These are phyloP conservation scores for Sarcophaga rosellei DNA, from an alignment of 2,888 invertebrate genomes.

Conservation along the genomic window DNA sequence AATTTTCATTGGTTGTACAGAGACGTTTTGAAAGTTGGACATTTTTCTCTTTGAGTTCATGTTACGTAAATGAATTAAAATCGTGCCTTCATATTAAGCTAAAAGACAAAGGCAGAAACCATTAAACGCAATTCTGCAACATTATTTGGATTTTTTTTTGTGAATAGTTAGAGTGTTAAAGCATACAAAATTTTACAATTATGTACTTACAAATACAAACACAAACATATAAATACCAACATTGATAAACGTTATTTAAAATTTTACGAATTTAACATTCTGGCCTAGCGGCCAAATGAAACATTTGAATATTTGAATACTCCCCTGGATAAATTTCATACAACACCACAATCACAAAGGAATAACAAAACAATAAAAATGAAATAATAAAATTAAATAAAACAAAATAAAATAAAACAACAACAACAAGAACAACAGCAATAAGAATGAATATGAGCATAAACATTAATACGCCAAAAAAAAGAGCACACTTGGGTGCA, in stretches of 20 bases:
- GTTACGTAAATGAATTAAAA: too few species aligned
- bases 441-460: not conserved
- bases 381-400: slow-evolving; percentile 38
- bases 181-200: slow-evolving; percentile 25
- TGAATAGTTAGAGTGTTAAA: not conserved
- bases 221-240: not conserved
- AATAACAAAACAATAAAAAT: slow-evolving; percentile 1
- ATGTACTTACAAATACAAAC: not conserved
- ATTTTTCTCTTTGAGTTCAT: too few species aligned
- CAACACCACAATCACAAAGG: not conserved
- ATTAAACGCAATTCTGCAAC: too few species aligned
- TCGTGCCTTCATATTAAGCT: too few species aligned
- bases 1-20: too few species aligned
- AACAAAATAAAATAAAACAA: slow-evolving; percentile 31
- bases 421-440: not conserved
- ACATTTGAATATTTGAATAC: slow-evolving; percentile 31
- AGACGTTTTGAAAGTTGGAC: too few species aligned
- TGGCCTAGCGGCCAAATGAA: slow-evolving; percentile 15
- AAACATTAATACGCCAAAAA: slow-evolving; percentile 33
- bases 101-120: too few species aligned
- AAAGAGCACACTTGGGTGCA: slow-evolving; percentile 55
- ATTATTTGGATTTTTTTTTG: too few species aligned
- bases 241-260: not conserved
- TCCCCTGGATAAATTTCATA: slow-evolving; percentile 1
- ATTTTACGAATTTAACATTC: slow-evolving; percentile 14